Evolutionary conservation across 2,113 vertebrate genomes (phyloP), one percentile per base, ranked within the genome.

Genomic region (Miniopterus natalensis): DNA sequence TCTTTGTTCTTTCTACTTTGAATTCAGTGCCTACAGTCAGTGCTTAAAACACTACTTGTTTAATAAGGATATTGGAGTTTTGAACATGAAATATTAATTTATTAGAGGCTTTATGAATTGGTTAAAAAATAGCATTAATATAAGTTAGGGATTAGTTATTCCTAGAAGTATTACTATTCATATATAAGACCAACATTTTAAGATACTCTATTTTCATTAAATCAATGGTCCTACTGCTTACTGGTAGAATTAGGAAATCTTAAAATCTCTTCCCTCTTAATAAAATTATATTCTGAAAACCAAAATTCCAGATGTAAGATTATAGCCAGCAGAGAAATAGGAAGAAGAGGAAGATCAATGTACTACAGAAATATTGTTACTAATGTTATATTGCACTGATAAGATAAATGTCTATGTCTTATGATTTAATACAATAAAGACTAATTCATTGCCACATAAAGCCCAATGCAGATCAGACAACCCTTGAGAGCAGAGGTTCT

Each of bases 51-150:
- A 47, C n/a, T 9, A 70, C 18, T 87, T 71, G 14, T 45, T 31
- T 21, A 92, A 57, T 87, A 66, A 70, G 6, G 31, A 81, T 53
- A 66, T 66, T 83, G 55, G 68, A 42, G 12, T 66, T 90, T 78
- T 89, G 71, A 90, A 80, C 1, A 47, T 49, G 13, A 95, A 59
- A 63, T 74, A 15, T 51, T 86, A 91, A 36, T 51, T 65, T 75
- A 73, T 40, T 94, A 12, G 61, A 61, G 17, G 27, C 6, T 81
- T 94, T 85, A 85, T 93, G 66, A 87, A 59, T 47, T 93, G 8
- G 20, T 91, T 91, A 66, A 81, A 68, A 90, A 94, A 84, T 86
- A 83, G 40, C n/a, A 90, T 66, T 87, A 80, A 51, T 10, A 74
- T 23, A 31, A 74, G 3, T 79, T 70, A 59, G 18, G 23, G 14